These are phyloP conservation scores for Lordiphosa fenestrarum DNA, from an alignment of 2,888 invertebrate genomes.

Conservation along the genomic window DNA sequence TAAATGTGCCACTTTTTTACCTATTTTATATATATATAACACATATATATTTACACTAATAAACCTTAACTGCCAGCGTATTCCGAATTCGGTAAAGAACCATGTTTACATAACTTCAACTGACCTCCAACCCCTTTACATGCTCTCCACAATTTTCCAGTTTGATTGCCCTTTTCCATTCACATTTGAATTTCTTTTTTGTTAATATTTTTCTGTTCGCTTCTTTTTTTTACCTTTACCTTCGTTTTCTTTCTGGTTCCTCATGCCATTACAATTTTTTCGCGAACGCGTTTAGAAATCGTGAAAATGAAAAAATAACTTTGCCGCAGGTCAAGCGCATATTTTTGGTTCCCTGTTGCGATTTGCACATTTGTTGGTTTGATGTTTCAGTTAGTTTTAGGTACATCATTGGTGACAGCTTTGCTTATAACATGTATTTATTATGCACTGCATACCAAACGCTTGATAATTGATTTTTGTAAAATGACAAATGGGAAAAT, in stretches of 20 bases:
- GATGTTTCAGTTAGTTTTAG: conserved; percentile 9
- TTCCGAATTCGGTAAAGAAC: too few species aligned
- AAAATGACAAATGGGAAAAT: conserved; percentile 31
- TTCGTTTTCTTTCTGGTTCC: conserved; percentile 13
- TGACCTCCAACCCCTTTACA: background rate
- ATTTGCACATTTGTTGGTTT: conserved; percentile 10
- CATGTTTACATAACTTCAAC: too few species aligned
- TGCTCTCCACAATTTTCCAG: conserved; percentile 5
- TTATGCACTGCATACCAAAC: conserved; percentile 22
- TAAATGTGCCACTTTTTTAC: too few species aligned
- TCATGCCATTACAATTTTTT: conserved; percentile 23
- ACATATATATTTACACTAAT: too few species aligned
- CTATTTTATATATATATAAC: too few species aligned
- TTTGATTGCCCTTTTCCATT: background rate
- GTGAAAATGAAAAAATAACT: conserved; percentile 58
- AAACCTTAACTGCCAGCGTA: too few species aligned
- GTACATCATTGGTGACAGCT: conserved; percentile 1
- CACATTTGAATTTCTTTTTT: conserved; percentile 11
- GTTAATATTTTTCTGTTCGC: conserved; percentile 25
- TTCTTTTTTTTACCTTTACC: conserved; percentile 13
- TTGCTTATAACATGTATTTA: conserved; percentile 1
- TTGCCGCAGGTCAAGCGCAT: conserved; percentile 70
- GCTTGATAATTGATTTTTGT: conserved; percentile 58
- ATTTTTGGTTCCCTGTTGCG: conserved; percentile 41
- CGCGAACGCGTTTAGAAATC: conserved; percentile 71